Conservation (phyloP, 2,888 invertebrate species). For the Dugesia japonica region DNA sequence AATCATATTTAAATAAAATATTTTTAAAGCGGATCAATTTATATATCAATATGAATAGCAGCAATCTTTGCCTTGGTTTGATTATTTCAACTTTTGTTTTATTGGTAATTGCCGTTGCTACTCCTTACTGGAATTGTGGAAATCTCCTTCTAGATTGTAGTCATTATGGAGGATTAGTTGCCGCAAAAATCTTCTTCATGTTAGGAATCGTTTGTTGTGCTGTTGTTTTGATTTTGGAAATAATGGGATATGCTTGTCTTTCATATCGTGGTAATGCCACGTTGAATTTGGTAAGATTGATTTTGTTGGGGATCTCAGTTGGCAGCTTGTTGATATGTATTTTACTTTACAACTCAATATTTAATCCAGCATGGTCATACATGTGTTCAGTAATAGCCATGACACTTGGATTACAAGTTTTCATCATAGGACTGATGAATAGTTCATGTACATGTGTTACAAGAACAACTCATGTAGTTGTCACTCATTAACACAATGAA, state of each 20-base stretch:
- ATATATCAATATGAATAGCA: neutral
- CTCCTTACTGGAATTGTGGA: constrained; percentile 13
- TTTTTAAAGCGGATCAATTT: too few species aligned
- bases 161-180: neutral
- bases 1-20: too few species aligned
- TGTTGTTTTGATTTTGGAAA: neutral
- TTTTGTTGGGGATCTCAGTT: neutral
- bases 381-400: neutral
- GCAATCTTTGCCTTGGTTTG: neutral
- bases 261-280: neutral
- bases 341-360: neutral
- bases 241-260: neutral
- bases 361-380: neutral
- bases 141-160: neutral
- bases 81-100: neutral
- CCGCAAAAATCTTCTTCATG: neutral
- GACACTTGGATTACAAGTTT: neutral
- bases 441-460: neutral
- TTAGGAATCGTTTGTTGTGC: neutral
- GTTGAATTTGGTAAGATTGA: neutral
- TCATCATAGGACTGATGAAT: neutral
- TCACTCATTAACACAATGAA: neutral
- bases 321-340: neutral
- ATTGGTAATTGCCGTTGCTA: neutral
- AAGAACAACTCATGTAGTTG: neutral